A percentile compares a stretch with the other conserved stretches of the same genome.
Evolutionary conservation across 2,113 vertebrate genomes (phyloP).

Genomic region (Psilopsiagon aymara): DNA sequence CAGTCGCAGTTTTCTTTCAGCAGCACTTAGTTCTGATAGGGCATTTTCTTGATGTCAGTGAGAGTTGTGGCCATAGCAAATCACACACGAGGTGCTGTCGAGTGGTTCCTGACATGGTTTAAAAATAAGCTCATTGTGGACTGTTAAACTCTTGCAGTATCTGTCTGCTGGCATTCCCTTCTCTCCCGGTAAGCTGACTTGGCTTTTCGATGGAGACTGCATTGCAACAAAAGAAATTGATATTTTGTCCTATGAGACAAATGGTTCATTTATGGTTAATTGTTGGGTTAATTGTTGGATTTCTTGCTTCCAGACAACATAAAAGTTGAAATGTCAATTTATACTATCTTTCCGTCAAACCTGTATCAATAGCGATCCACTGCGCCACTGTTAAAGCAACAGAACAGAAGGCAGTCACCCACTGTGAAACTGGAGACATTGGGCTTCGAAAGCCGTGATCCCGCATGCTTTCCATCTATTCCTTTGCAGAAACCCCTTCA

Average conservation of each 20-base stretch:
- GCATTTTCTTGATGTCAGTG: neutral
- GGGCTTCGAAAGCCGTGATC: neutral
- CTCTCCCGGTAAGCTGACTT: neutral
- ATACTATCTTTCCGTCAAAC: neutral
- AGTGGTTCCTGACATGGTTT: neutral
- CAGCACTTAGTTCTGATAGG: neutral
- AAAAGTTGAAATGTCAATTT: neutral
- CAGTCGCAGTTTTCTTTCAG: neutral
- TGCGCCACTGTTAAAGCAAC: neutral
- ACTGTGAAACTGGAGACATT: neutral
- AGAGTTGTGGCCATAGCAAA: neutral
- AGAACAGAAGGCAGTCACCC: neutral
- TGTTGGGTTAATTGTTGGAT: neutral
- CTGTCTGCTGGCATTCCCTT: neutral
- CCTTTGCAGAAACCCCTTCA: neutral
- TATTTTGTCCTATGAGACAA: neutral
- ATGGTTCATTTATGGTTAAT: neutral
- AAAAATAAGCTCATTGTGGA: neutral
- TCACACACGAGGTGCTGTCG: neutral
- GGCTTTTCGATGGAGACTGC: neutral
- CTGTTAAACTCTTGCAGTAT: neutral
- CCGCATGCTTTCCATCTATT: neutral
- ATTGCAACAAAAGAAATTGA: neutral
- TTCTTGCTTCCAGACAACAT: neutral
- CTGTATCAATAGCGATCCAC: neutral